Conservation (phyloP, 2,888 invertebrate genomes). For the Embidobia sp. region DNA sequence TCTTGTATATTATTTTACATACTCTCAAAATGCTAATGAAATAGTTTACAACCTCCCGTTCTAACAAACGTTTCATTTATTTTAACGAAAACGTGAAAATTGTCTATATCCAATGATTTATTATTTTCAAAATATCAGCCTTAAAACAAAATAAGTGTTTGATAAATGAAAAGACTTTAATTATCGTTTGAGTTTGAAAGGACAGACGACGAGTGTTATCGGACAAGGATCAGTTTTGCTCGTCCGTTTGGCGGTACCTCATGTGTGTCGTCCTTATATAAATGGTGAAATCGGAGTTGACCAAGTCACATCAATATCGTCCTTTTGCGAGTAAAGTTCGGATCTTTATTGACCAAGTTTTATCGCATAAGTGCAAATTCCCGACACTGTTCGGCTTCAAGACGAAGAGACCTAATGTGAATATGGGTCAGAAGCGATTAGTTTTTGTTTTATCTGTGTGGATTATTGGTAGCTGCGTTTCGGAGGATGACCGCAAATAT, state of each 20-base stretch:
- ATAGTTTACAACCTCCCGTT: no score
- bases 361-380: conserved; percentile 10
- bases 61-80: no score
- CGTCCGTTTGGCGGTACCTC: conserved; percentile 55
- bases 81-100: no score
- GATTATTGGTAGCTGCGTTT: conserved; percentile 35
- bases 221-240: conserved; percentile 31
- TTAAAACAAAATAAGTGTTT: no score
- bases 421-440: conserved; percentile 42
- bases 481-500: conserved; percentile 45
- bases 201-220: conserved; percentile 11
- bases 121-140: no score
- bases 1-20: no score
- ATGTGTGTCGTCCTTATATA: conserved; percentile 65
- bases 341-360: neutral
- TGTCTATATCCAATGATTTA: no score
- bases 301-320: conserved; percentile 52
- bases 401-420: conserved; percentile 18
- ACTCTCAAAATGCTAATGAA: no score
- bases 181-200: conserved; percentile 6
- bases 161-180: no score
- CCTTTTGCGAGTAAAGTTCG: neutral
- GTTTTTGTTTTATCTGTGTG: conserved; percentile 35
- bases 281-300: conserved; percentile 55
- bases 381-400: neutral